phyloP scores from a whole-genome alignment of 2,888 invertebrate genomes.

The Drosophila robusta region DNA sequence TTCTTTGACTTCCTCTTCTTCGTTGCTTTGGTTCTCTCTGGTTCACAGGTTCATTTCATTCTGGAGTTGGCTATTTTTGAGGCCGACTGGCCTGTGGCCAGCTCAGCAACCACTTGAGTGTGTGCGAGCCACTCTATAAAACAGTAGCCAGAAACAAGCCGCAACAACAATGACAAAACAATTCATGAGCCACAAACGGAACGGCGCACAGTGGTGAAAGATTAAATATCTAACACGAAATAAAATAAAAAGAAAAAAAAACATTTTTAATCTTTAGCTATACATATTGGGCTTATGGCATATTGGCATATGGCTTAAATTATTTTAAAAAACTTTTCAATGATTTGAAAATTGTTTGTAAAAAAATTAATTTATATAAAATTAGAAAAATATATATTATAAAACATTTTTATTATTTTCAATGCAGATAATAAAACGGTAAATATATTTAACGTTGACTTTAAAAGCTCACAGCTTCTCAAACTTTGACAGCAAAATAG shows the following conservation, averaged over 20 bases:
- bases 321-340: too few relatives aligned
- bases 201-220: conserved; percentile 3
- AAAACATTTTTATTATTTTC: too few relatives aligned
- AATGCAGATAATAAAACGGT: too few relatives aligned
- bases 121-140: conserved; percentile 24
- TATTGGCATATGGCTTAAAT: too few relatives aligned
- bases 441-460: too few relatives aligned
- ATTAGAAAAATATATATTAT: too few relatives aligned
- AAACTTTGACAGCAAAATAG: too few relatives aligned
- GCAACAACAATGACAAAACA: conserved; percentile 57
- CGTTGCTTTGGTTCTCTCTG: background rate
- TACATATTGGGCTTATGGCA: too few relatives aligned
- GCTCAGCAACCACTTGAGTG: conserved; percentile 24
- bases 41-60: conserved; percentile 24
- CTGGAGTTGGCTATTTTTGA: conserved; percentile 47
- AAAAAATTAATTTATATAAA: too few relatives aligned
- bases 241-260: background rate
- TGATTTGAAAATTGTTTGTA: too few relatives aligned
- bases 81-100: conserved; percentile 43
- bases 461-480: too few relatives aligned
- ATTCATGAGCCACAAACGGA: conserved; percentile 53
- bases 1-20: background rate
- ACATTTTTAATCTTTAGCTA: background rate
- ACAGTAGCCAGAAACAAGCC: conserved; percentile 34
- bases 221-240: background rate